Evolutionary conservation across 1,140 invertebrate genomes (phyloP).

Genomic region (Coelopa frigida): DNA sequence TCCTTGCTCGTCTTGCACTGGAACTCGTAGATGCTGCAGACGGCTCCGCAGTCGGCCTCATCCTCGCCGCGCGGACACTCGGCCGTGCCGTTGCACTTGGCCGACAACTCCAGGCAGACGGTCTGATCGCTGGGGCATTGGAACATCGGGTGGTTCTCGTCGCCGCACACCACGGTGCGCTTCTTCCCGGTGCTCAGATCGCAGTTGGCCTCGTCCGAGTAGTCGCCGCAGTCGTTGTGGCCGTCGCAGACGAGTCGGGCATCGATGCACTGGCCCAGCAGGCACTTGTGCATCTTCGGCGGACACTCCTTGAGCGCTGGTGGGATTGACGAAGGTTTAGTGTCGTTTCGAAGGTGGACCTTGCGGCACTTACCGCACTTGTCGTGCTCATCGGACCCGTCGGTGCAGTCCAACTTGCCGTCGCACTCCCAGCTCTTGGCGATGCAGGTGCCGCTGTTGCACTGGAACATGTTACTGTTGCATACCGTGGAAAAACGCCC

Average conservation of each 20-base stretch:
- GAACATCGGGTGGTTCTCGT: slow-evolving; percentile 20
- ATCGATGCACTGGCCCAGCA: slow-evolving; percentile 48
- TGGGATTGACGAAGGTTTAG: background rate
- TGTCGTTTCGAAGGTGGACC: background rate
- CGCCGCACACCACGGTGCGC: slow-evolving; percentile 23
- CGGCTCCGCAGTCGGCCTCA: slow-evolving; percentile 49
- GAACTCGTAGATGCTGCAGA: slow-evolving; percentile 48
- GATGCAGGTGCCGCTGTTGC: slow-evolving; percentile 61
- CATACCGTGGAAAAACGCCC: slow-evolving; percentile 14
- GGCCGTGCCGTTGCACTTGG: slow-evolving; percentile 58
- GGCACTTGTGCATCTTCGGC: slow-evolving; percentile 43
- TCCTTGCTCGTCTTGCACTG: slow-evolving; percentile 48
- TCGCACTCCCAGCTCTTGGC: slow-evolving; percentile 67
- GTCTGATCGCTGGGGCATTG: slow-evolving; percentile 56
- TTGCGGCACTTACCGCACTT: slow-evolving; percentile 53
- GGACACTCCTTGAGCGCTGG: slow-evolving; percentile 26
- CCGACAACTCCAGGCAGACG: slow-evolving; percentile 44
- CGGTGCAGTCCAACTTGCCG: slow-evolving; percentile 57
- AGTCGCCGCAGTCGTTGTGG: slow-evolving; percentile 50
- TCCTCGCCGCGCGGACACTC: slow-evolving; percentile 66
- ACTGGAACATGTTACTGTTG: slow-evolving; percentile 43
- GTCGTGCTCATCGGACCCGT: slow-evolving; percentile 62
- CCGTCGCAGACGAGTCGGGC: slow-evolving; percentile 46
- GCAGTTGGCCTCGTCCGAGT: slow-evolving; percentile 49
- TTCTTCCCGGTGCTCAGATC: slow-evolving; percentile 9